phyloP scores from a whole-genome alignment of 2,888 invertebrate species.

The Amphipoea oculea region DNA sequence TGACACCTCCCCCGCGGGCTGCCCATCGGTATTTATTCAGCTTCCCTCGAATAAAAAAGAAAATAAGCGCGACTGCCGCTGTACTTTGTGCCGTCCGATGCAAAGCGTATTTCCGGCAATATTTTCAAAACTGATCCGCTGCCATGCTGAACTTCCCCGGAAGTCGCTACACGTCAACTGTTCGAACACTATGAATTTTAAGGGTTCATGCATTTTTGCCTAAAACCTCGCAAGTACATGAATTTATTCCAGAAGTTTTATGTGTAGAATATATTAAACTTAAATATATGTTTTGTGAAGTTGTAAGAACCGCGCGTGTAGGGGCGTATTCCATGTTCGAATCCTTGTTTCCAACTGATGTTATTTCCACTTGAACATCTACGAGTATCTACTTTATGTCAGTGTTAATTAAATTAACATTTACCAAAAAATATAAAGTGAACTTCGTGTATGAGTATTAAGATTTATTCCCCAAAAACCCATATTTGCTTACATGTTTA shows the following conservation, averaged over 20 bases:
- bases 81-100: slow-evolving; percentile 13
- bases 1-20: too few relatives aligned
- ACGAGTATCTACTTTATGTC: not conserved
- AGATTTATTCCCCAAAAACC: too few relatives aligned
- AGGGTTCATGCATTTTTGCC: slow-evolving; percentile 31
- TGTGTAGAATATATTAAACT: too few relatives aligned
- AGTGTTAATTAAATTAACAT: not conserved
- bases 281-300: too few relatives aligned
- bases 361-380: not conserved
- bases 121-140: slow-evolving; percentile 42
- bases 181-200: slow-evolving; percentile 38
- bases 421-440: too few relatives aligned
- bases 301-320: too few relatives aligned
- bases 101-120: slow-evolving; percentile 37
- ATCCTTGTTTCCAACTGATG: too few relatives aligned
- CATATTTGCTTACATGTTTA: not conserved
- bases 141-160: slow-evolving; percentile 43
- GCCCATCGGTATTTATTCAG: not conserved
- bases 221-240: not conserved
- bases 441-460: too few relatives aligned
- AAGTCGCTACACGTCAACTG: slow-evolving; percentile 26
- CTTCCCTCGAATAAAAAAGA: slow-evolving; percentile 5
- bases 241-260: not conserved
- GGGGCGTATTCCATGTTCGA: too few relatives aligned
- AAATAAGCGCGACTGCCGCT: not conserved